These are phyloP conservation scores for Tipula lateralis DNA, from an alignment of 2,888 invertebrate genomes.

Conservation along the genomic window DNA sequence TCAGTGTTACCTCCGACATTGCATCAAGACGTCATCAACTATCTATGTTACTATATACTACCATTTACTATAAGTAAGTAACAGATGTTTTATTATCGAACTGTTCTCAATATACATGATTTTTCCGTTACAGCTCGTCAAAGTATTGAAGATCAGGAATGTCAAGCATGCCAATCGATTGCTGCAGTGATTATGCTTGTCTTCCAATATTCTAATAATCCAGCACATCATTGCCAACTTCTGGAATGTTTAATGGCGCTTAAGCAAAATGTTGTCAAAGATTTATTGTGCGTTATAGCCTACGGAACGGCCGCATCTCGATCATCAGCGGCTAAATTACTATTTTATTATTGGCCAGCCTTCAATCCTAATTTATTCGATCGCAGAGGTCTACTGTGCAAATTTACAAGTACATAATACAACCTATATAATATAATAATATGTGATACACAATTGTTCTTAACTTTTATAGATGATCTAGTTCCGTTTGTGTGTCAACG, in stretches of 20 bases:
- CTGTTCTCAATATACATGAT: neutral
- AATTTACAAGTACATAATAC: constrained; percentile 68
- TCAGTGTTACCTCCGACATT: constrained; percentile 84
- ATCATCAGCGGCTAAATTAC: constrained; percentile 91
- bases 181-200: constrained; percentile 96
- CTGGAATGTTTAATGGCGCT: constrained; percentile 93
- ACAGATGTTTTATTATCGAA: constrained; percentile 50
- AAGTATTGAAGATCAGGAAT: constrained; percentile 66
- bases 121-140: constrained; percentile 56
- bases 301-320: constrained; percentile 92
- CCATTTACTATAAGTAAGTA: constrained; percentile 85
- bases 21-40: constrained; percentile 91
- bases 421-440: constrained; percentile 33
- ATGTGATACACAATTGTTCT: constrained; percentile 30
- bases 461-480: constrained; percentile 57
- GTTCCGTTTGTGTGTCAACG: constrained; percentile 83
- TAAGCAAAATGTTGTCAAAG: constrained; percentile 84
- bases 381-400: constrained; percentile 78
- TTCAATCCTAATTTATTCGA: constrained; percentile 92
- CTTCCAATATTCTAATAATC: constrained; percentile 90
- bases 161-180: constrained; percentile 77
- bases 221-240: constrained; percentile 93
- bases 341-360: constrained; percentile 99
- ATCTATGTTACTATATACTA: constrained; percentile 90
- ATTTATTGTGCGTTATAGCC: constrained; percentile 91